phyloP scores from a whole-genome alignment of 2,113 vertebrate genomes.

The Strix uralensis region DNA sequence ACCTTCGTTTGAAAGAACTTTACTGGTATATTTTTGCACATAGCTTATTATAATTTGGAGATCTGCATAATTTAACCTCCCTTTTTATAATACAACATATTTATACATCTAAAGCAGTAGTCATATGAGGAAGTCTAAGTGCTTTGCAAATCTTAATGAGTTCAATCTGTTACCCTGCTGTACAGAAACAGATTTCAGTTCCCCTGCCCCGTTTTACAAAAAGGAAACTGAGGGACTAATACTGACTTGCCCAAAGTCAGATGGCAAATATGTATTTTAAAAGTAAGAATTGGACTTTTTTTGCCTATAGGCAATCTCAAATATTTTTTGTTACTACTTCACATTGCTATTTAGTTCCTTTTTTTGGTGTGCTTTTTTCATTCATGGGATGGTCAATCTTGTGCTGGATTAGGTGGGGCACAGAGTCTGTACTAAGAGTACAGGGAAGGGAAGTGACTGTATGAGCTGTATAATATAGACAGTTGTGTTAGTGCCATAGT shows the following conservation, averaged over 20 bases:
- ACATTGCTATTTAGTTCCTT: neutral
- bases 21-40: constrained; percentile 1
- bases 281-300: neutral
- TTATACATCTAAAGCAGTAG: constrained; percentile 11
- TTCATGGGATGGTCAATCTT: neutral
- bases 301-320: neutral
- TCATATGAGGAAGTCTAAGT: neutral
- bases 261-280: neutral
- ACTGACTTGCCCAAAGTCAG: neutral
- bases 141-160: neutral
- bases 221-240: neutral
- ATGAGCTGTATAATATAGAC: neutral
- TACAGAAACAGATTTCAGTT: neutral
- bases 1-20: neutral
- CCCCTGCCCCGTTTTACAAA: neutral
- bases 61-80: neutral
- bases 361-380: neutral
- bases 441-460: neutral
- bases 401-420: neutral
- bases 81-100: constrained; percentile 23
- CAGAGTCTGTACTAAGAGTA: neutral
- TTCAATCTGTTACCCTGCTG: neutral
- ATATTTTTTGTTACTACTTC: neutral
- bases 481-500: neutral
- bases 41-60: constrained; percentile 7